Base-by-base conservation (phyloP, 2,888 invertebrate species). In the Apodemia mormo region DNA sequence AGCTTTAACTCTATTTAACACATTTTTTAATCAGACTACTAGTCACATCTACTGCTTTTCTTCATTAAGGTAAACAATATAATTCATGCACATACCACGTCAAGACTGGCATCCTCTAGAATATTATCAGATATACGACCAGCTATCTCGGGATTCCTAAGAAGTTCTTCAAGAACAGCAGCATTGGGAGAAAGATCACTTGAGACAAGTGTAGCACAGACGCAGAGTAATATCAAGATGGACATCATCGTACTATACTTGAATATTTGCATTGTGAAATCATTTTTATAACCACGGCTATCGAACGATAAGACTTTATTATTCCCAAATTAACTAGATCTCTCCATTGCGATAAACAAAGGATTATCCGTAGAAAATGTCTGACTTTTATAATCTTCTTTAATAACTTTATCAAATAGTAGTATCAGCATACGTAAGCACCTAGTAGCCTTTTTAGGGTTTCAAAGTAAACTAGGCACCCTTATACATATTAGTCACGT, bases 41-140 rank as follows among this genome's bases (percentile, higher is more conserved):
- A 45, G 3, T 45, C 12, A 45, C 45, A 45, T 45, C 1, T 4
- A 45, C 12, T 45, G 12, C 45, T 12, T 7, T 40, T 2, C n/a
- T 6, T 6, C 3, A 6, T 14, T 52, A 52, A n/a, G 49, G n/a
- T 10, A 52, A 52, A 52, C 1, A 49, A 45, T 12, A 45, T 45
- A 45, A 52, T 2, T 52, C 49, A 52, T 14, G 64, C 54, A 85
- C 90, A 85, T 75, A 93, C 92, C 81, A 85, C 88, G 73, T 85
- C 86, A 66, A 92, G 78, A 2, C 68, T 70, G 40, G 92, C 88
- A 80, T 93, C 92, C 82, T 89, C 87, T 3, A 81, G 58, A 22
- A 93, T 78, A 71, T 89, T 77, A 70, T 85, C 78, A 10, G 90
- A 90, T 65, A 81, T 81, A 75, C 74, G 84, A 70, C 54, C 71